phyloP scores from a whole-genome alignment of 2,797 vertebrate genomes.

The Coccyzus lansbergi region DNA sequence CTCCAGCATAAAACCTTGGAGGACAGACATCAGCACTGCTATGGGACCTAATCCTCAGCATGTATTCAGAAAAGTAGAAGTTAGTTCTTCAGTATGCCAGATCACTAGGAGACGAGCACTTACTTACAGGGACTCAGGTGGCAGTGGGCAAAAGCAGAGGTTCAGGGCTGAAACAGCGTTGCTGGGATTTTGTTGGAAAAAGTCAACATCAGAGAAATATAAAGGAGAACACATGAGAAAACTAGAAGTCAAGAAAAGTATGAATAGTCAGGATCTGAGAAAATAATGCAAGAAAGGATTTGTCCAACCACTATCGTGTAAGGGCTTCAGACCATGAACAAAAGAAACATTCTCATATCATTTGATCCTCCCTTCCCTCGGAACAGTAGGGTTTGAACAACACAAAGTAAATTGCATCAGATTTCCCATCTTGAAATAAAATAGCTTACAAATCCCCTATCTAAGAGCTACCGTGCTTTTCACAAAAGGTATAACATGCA shows the following conservation, averaged over 20 bases:
- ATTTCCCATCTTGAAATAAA: neutral
- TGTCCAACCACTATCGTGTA: accelerated
- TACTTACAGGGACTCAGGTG: neutral
- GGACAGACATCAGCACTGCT: neutral
- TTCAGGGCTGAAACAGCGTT: neutral
- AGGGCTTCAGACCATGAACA: neutral
- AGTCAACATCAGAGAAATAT: neutral
- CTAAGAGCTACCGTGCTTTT: neutral
- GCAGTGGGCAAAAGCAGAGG: neutral
- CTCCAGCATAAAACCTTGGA: neutral
- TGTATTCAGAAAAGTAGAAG: neutral
- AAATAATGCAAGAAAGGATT: neutral
- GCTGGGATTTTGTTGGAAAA: neutral
- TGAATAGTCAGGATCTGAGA: neutral
- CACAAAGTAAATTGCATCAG: neutral
- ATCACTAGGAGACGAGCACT: neutral
- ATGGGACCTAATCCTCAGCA: neutral
- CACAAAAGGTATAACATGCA: neutral
- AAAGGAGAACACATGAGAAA: neutral
- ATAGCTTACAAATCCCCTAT: neutral
- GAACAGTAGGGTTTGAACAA: neutral
- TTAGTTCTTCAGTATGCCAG: neutral
- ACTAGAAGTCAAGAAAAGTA: neutral
- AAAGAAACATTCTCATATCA: neutral
- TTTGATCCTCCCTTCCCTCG: neutral